Conservation (phyloP, 1,140 invertebrate genomes). For the Zaprionus vittiger region DNA sequence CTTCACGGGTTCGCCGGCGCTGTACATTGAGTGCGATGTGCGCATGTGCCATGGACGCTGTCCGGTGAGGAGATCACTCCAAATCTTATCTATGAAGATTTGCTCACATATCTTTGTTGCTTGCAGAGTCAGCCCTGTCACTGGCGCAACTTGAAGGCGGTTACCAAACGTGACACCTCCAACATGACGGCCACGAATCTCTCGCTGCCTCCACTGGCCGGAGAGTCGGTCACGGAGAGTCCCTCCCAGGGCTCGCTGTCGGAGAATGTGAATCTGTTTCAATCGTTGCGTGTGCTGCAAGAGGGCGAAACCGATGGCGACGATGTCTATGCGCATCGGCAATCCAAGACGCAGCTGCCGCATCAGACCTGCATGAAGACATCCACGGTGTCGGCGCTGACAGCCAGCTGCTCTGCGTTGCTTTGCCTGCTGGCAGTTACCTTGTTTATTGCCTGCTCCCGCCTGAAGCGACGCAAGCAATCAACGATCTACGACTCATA, state of each 20-base stretch:
- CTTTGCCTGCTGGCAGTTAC: constrained; percentile 89
- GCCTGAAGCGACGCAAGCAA: constrained; percentile 86
- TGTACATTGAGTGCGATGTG: constrained; percentile 97
- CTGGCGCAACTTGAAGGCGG: constrained; percentile 94
- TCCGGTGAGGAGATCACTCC: constrained; percentile 86
- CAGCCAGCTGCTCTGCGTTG: constrained; percentile 88
- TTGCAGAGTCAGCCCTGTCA: constrained; percentile 95
- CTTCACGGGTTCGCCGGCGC: constrained; percentile 95
- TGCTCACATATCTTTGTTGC: not conserved
- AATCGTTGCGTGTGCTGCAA: constrained; percentile 93
- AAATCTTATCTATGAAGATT: not conserved
- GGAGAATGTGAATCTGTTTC: constrained; percentile 95
- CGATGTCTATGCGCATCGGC: constrained; percentile 66
- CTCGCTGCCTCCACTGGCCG: constrained; percentile 57
- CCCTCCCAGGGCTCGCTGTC: constrained; percentile 85
- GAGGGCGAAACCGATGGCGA: constrained; percentile 92
- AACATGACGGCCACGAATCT: constrained; percentile 76
- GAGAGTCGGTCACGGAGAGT: constrained; percentile 48
- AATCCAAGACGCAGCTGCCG: constrained; percentile 81
- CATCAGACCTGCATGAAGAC: constrained; percentile 91
- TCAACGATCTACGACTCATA: constrained; percentile 79
- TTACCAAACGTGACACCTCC: constrained; percentile 87
- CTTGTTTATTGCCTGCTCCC: constrained; percentile 89
- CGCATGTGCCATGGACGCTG: constrained; percentile 97
- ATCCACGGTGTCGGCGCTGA: constrained; percentile 90